Conservation (phyloP, 2,797 vertebrate species). For the Erethizon dorsatum region DNA sequence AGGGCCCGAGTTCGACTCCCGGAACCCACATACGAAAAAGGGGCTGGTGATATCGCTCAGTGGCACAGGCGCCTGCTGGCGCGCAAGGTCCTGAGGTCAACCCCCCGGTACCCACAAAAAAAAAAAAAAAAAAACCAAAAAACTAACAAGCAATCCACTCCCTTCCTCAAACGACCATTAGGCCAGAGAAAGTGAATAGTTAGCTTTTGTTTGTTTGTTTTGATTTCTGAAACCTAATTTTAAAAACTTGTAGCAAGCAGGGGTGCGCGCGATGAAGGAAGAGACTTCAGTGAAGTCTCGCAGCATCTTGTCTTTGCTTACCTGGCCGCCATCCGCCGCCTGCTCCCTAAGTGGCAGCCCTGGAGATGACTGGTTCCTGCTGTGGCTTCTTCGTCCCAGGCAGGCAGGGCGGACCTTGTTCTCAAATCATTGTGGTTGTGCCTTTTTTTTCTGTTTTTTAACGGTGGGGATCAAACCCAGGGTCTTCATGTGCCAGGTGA, state of each 20-base stretch:
- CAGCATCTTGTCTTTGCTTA: background rate
- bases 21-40: too few species aligned
- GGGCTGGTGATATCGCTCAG: too few species aligned
- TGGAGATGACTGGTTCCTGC: background rate
- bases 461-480: background rate
- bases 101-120: too few species aligned
- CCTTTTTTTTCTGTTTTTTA: background rate
- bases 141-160: background rate
- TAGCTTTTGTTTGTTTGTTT: background rate
- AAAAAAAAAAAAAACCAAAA: too few species aligned
- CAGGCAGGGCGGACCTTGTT: background rate
- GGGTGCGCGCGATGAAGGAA: background rate
- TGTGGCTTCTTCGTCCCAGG: background rate
- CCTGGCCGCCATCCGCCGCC: background rate
- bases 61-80: too few species aligned
- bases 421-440: background rate
- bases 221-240: background rate
- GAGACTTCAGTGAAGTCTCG: background rate
- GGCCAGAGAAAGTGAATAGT: background rate
- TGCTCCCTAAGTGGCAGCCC: background rate
- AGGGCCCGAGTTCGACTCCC: too few species aligned
- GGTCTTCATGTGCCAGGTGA: background rate
- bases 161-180: background rate
- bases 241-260: background rate
- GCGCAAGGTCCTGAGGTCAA: too few species aligned